These are phyloP conservation scores for Rhynchopsitta pachyrhyncha DNA, from an alignment of 2,113 vertebrate genomes.

Conservation along the genomic window DNA sequence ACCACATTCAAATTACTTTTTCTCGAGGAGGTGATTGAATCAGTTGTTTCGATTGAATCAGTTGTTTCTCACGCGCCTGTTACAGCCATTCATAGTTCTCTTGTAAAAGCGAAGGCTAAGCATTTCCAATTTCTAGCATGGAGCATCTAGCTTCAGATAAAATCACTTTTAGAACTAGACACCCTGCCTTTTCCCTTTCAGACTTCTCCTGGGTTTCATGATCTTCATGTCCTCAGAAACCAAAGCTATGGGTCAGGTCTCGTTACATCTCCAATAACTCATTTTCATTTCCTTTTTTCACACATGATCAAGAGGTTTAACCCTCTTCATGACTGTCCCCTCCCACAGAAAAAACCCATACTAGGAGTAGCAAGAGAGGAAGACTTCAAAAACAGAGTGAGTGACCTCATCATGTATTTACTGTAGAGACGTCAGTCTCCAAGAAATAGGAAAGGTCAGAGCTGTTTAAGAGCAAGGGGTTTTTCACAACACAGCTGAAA, in stretches of 20 bases:
- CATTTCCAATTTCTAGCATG: not conserved
- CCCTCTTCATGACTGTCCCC: slow-evolving; percentile 48
- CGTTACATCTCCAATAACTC: not conserved
- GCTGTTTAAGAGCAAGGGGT: not conserved
- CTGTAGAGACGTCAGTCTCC: slow-evolving; percentile 20
- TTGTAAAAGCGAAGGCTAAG: not conserved
- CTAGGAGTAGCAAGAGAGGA: not conserved
- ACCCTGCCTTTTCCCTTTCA: not conserved
- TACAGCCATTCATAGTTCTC: not conserved
- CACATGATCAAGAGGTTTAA: slow-evolving; percentile 46
- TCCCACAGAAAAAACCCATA: slow-evolving; percentile 51
- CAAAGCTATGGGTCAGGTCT: not conserved
- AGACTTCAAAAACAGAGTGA: slow-evolving; percentile 46
- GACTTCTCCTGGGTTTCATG: not conserved
- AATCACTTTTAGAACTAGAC: not conserved
- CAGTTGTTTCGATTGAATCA: slow-evolving; percentile 22
- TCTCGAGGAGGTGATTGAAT: slow-evolving; percentile 4
- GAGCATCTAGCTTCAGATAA: not conserved
- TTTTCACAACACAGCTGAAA: slow-evolving; percentile 29
- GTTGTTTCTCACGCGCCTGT: not conserved
- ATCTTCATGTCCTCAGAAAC: slow-evolving; percentile 30
- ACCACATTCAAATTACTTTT: not conserved
- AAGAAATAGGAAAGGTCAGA: slow-evolving; percentile 57
- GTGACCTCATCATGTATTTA: slow-evolving; percentile 37
- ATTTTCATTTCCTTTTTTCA: slow-evolving; percentile 67